A percentile compares a stretch with the other conserved stretches of the same genome.
Conservation (phyloP, 2,888 invertebrate genomes). For the Andrena haemorrhoa region DNA sequence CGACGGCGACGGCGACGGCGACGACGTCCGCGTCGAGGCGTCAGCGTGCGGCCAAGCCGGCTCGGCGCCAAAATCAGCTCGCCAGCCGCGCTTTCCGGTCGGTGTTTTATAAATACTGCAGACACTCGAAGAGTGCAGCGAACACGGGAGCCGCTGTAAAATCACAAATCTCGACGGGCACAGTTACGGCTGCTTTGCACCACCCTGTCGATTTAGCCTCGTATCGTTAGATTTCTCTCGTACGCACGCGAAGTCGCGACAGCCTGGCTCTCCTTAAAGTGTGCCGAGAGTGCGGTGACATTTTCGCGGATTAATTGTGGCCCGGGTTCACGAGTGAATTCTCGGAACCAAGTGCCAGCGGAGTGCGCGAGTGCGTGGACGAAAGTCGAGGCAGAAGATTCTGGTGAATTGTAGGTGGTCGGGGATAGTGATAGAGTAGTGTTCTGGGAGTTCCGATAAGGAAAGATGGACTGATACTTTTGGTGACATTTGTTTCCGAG, state of each 20-base stretch:
- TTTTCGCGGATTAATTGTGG: constrained; percentile 53
- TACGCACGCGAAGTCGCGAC: neutral
- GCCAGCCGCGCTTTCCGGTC: constrained; percentile 83
- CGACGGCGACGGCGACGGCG: constrained; percentile 40
- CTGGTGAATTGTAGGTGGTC: neutral
- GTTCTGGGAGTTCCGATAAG: constrained; percentile 11
- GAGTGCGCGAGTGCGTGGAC: constrained; percentile 33
- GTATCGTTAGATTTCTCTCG: too few relatives aligned
- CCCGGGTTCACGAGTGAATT: constrained; percentile 37
- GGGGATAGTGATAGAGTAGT: constrained; percentile 38
- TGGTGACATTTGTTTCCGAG: too few relatives aligned
- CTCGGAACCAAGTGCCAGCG: constrained; percentile 44
- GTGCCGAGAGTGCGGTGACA: constrained; percentile 24
- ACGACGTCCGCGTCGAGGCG: constrained; percentile 69
- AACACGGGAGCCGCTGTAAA: constrained; percentile 69
- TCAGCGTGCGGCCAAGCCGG: constrained; percentile 79
- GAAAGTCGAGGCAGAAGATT: constrained; percentile 10
- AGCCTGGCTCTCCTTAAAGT: neutral
- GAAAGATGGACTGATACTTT: neutral
- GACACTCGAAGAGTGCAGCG: constrained; percentile 80
- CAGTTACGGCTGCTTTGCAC: constrained; percentile 17
- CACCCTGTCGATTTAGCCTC: neutral
- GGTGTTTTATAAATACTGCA: constrained; percentile 84
- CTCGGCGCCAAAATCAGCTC: constrained; percentile 84
- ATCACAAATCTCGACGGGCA: constrained; percentile 59